Base-by-base conservation (phyloP, 53 echinoderm and acorn worm species). In the Antedon mediterranea region DNA sequence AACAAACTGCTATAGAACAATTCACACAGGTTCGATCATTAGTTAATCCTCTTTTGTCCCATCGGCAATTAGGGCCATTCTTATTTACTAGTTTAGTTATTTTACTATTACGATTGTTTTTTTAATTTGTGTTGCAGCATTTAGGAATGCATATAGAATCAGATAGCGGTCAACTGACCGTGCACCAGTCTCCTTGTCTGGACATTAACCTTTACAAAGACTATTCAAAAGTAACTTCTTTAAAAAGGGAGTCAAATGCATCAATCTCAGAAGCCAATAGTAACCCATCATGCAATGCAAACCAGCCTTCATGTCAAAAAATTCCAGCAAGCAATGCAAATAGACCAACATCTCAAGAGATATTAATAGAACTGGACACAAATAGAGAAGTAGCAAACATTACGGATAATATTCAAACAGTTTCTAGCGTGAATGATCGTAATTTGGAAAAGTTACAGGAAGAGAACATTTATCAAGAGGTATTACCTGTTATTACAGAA, bases 161-260 rank as follows among this genome's bases (percentile, higher is more conserved):
- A 2, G 57, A 57, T 57, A 23, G 9, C 2, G 18, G 23, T 11
- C 57, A 57, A 57, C 11, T 57, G 20, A 57, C 9, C 7, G 20
- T 57, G 15, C 83, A 85, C 42, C 90, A 85, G 34, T 89, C 88
- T 6, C 78, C 86, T 20, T 87, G 85, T 28, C 71, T 92, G 34
- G 89, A 89, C 78, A 86, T 92, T 30, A 85, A 94, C 79, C 89
- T 94, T 32, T 94, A 85, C 43, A 94, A 91, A 79, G 95, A 94
- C 73, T 94, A 94, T 75, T 94, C 95, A 77, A 94, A 94, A 79
- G 90, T 93, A 11, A 85, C 90, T 31, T 85, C 90, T 0, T 86
- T 90, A 28, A 81, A 77, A 15, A 84, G 89, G 83, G 78, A 57
- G 11, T 57, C 57, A 15, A 23, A 8, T 57, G 2, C 3, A 18